Conservation (phyloP, 2,888 invertebrate genomes). For the Noctua pronuba region DNA sequence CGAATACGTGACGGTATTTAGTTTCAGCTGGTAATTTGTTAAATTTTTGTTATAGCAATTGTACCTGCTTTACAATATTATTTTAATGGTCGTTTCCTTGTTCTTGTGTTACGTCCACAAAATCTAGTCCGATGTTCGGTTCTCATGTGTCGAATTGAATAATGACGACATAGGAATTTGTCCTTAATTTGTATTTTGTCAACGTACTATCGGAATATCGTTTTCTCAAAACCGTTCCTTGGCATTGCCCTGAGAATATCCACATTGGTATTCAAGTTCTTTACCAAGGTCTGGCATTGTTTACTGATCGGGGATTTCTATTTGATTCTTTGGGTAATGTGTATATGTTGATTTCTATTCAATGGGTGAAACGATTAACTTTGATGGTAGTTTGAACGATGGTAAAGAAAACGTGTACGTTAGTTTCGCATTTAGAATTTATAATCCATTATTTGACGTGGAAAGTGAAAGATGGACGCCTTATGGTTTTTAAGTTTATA, state of each 20-base stretch:
- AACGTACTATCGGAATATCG: conserved; percentile 86
- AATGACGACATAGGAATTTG: conserved; percentile 85
- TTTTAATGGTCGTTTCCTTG: not conserved
- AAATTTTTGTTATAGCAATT: not conserved
- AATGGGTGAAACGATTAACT: conserved; percentile 69
- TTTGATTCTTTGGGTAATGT: conserved; percentile 75
- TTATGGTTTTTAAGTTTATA: conserved; percentile 54
- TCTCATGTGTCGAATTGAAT: conserved; percentile 84
- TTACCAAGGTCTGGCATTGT: conserved; percentile 73
- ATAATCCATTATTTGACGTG: conserved; percentile 63
- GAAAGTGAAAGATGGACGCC: conserved; percentile 70
- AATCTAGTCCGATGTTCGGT: conserved; percentile 71
- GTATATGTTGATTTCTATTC: conserved; percentile 70
- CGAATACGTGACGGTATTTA: not conserved
- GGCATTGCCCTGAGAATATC: conserved; percentile 84
- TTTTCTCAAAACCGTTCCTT: conserved; percentile 89
- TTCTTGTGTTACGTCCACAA: not conserved
- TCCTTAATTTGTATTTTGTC: conserved; percentile 81
- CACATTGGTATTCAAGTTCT: conserved; percentile 82
- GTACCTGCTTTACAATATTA: not conserved
- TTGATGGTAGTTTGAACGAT: conserved; percentile 64
- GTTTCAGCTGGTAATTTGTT: not conserved
- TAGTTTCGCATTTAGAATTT: conserved; percentile 64
- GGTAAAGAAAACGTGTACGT: conserved; percentile 64
- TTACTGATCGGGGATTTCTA: conserved; percentile 82